Percentiles rank a stretch among this genome's conserved stretches.
phyloP scores from a whole-genome alignment of 2,113 vertebrate genomes.

The Mystacornis crossleyi region DNA sequence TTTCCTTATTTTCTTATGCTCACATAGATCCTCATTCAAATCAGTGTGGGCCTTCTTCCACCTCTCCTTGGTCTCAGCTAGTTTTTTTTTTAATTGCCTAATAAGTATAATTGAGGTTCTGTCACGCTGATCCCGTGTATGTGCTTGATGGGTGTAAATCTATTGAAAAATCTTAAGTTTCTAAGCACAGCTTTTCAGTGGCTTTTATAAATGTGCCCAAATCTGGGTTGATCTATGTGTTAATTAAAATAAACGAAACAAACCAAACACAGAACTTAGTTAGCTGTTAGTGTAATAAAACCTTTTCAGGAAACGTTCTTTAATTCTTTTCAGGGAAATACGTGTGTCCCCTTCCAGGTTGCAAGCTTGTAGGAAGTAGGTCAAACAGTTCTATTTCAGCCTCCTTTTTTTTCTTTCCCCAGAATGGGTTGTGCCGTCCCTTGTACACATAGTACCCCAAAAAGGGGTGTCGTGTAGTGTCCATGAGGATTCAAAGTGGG shows the following conservation, averaged over 20 bases:
- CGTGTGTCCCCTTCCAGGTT: neutral
- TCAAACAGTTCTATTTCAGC: neutral
- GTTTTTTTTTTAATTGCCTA: neutral
- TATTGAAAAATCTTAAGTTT: neutral
- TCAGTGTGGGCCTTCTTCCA: neutral
- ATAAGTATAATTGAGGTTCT: neutral
- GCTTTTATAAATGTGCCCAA: neutral
- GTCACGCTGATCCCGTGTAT: rapidly evolving
- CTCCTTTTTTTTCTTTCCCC: neutral
- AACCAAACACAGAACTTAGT: neutral
- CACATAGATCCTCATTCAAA: rapidly evolving
- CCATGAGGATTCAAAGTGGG: neutral
- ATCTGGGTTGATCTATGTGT: neutral
- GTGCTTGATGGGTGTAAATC: neutral
- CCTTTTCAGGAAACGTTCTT: neutral
- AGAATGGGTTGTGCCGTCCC: rapidly evolving
- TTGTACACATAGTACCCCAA: rapidly evolving
- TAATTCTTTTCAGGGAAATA: neutral
- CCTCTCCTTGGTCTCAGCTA: neutral
- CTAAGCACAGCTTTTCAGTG: neutral
- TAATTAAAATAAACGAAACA: neutral
- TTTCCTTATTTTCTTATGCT: rapidly evolving
- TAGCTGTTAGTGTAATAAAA: neutral
- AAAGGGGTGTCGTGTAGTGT: neutral
- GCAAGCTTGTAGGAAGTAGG: neutral